Conservation (phyloP, 2,113 vertebrate genomes). For the Erinaceus europaeus region DNA sequence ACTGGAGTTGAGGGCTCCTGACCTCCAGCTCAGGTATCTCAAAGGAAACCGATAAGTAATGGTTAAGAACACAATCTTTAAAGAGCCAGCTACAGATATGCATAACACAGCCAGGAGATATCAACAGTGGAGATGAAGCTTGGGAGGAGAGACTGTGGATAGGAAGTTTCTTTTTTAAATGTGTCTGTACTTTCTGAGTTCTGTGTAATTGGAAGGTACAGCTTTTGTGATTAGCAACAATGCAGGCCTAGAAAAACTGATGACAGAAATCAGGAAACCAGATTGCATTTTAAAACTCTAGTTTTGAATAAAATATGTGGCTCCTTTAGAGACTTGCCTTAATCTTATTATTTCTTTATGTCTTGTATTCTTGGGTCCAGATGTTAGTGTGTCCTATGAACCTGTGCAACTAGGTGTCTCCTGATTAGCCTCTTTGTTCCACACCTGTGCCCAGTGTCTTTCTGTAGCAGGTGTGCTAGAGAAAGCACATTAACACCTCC, state of each 20-base stretch:
- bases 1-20: neutral
- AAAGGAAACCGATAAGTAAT: neutral
- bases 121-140: neutral
- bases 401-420: neutral
- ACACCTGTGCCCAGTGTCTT: neutral
- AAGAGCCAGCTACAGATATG: neutral
- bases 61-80: neutral
- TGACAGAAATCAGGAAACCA: neutral
- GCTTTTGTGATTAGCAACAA: neutral
- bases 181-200: neutral
- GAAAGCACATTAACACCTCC: no score
- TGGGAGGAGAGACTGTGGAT: neutral
- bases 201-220: neutral
- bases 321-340: neutral
- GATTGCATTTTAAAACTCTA: neutral
- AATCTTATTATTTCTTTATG: neutral
- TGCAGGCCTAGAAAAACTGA: neutral
- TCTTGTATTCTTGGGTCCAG: neutral
- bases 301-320: neutral
- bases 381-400: neutral
- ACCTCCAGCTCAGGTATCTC: neutral
- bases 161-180: neutral
- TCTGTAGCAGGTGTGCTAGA: no score
- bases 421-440: neutral
- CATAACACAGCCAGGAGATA: neutral